Conservation (phyloP, 2,113 vertebrate genomes). For the Hemicordylus capensis region DNA sequence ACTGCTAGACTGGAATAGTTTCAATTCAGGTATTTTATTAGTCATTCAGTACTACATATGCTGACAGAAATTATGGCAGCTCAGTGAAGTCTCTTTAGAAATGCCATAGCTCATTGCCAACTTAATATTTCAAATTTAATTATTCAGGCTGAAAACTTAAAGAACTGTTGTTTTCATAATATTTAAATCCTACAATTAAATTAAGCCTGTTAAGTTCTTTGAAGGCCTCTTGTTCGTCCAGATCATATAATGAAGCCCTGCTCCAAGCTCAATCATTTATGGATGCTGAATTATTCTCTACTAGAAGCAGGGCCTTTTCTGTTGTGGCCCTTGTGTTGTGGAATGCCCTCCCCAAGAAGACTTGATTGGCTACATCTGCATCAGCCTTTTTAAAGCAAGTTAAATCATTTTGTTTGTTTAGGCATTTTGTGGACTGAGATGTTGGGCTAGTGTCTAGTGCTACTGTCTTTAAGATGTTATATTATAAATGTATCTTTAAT, state of each 20-base stretch:
- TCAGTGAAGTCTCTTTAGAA: conserved; percentile 88
- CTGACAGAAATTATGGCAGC: conserved; percentile 95
- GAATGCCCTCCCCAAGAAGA: neutral
- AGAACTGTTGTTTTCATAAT: neutral
- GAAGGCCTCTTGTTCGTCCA: neutral
- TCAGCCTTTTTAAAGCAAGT: neutral
- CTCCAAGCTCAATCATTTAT: neutral
- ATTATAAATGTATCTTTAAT: neutral
- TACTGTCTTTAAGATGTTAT: neutral
- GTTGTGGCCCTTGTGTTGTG: neutral
- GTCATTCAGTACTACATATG: conserved; percentile 92
- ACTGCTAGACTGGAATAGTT: conserved; percentile 99
- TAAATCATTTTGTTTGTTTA: neutral
- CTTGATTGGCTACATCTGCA: neutral
- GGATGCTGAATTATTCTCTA: neutral
- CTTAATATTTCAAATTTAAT: conserved; percentile 69
- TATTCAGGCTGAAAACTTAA: conserved; percentile 34
- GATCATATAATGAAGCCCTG: neutral
- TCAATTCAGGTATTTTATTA: conserved; percentile 98
- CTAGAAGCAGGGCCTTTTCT: neutral
- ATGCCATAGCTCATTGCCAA: conserved; percentile 64
- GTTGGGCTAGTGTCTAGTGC: neutral
- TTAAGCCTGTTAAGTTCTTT: neutral
- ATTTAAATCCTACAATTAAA: conserved; percentile 5
- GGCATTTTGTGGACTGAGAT: neutral